Percentiles rank a stretch among this genome's conserved stretches.
phyloP scores from a whole-genome alignment of 2,113 vertebrate genomes.

The Megaceryle maxima region DNA sequence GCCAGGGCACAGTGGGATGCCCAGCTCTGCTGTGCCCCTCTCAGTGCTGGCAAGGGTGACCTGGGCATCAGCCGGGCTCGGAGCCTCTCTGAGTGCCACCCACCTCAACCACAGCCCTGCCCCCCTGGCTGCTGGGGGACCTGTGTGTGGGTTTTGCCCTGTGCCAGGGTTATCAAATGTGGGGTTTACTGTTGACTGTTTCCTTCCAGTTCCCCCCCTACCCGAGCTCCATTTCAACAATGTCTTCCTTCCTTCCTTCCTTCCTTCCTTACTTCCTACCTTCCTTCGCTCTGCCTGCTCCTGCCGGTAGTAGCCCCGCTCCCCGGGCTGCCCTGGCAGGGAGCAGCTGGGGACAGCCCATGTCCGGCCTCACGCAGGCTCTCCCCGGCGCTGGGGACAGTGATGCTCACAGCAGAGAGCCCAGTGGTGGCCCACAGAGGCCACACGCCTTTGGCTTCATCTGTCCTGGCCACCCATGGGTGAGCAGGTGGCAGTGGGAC shows the following conservation, averaged over 20 bases:
- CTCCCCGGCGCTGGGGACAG: not conserved
- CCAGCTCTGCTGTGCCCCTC: not conserved
- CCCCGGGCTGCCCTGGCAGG: not conserved
- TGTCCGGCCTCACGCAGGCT: not conserved
- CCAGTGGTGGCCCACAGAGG: not conserved
- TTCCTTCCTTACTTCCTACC: not conserved
- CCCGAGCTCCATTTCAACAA: not conserved
- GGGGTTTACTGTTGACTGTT: not conserved
- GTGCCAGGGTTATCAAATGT: fast-evolving
- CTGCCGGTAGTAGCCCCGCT: not conserved
- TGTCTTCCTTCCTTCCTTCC: not conserved
- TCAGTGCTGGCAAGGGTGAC: not conserved
- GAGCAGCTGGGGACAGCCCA: not conserved
- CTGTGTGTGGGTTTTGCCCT: not conserved
- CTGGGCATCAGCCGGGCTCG: not conserved
- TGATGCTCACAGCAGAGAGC: fast-evolving
- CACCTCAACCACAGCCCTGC: not conserved
- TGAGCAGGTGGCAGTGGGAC: not conserved
- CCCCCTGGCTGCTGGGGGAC: too few species aligned
- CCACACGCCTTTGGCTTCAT: not conserved
- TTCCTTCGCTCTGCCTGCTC: not conserved
- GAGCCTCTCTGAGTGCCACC: fast-evolving
- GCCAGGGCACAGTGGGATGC: fast-evolving
- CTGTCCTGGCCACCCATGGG: not conserved
- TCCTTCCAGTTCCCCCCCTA: not conserved